phyloP scores from a whole-genome alignment of 2,113 vertebrate species.

The Tinamus guttatus region DNA sequence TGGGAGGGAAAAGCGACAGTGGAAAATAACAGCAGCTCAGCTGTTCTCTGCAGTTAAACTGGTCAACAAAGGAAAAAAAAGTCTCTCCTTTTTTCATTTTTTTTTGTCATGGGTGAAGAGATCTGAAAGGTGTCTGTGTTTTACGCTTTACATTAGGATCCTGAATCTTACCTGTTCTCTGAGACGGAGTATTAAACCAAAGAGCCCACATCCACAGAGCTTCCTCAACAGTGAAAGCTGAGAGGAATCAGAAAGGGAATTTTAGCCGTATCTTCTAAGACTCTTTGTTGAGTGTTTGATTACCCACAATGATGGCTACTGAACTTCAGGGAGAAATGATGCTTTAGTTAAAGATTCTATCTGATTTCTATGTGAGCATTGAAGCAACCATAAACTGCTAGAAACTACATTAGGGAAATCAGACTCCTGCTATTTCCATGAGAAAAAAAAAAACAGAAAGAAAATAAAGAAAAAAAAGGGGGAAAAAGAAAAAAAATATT shows the following conservation, averaged over 20 bases:
- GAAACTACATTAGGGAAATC: not conserved
- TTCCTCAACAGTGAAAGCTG: not conserved
- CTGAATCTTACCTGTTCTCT: not conserved
- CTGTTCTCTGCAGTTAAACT: not conserved
- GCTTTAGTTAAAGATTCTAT: not conserved
- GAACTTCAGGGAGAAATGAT: not conserved
- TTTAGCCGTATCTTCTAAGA: not conserved
- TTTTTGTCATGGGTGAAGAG: not conserved
- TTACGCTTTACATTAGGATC: not conserved
- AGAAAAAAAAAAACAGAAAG: not conserved
- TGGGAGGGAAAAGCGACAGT: not conserved
- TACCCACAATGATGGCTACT: not conserved
- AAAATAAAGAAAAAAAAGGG: not conserved
- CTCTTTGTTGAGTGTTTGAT: not conserved
- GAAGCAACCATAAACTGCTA: not conserved
- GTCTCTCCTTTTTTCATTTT: not conserved
- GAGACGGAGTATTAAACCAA: not conserved
- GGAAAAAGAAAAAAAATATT: not conserved
- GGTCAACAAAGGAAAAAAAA: not conserved
- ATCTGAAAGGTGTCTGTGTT: not conserved
- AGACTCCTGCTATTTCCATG: not conserved
- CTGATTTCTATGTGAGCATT: not conserved
- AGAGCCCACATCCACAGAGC: not conserved
- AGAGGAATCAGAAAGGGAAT: not conserved
- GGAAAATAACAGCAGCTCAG: not conserved